Evolutionary conservation across 2,888 invertebrate species (phyloP).

Genomic region (Alloplasta piceator): DNA sequence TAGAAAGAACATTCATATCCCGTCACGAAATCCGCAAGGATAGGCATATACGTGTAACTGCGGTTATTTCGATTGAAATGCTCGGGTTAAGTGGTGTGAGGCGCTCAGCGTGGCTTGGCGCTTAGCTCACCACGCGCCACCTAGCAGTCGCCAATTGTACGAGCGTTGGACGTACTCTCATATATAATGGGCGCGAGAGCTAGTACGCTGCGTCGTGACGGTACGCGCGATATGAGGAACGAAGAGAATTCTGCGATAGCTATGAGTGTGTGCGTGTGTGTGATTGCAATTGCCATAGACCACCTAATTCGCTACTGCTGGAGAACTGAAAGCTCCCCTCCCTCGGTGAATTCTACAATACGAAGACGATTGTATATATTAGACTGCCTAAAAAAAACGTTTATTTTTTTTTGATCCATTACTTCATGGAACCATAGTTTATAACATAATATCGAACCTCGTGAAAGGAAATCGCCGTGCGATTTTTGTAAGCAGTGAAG

Average conservation of each 20-base stretch:
- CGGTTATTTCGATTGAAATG: constrained; percentile 37
- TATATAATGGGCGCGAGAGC: constrained; percentile 9
- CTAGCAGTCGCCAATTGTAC: not conserved
- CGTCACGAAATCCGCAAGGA: too few species aligned
- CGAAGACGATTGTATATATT: too few species aligned
- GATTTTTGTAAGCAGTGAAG: too few species aligned
- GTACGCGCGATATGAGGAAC: constrained; percentile 16
- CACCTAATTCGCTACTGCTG: not conserved
- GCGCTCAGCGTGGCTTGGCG: not conserved
- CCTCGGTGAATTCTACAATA: too few species aligned
- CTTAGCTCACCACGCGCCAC: not conserved
- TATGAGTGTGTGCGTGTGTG: constrained; percentile 21
- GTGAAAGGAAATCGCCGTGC: too few species aligned
- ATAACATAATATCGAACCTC: too few species aligned
- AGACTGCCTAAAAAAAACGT: too few species aligned
- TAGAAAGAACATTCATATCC: too few species aligned
- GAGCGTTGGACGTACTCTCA: not conserved
- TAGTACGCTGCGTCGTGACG: not conserved
- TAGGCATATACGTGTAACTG: constrained; percentile 5
- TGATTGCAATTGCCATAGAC: not conserved
- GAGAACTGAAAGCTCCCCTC: not conserved
- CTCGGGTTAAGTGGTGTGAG: not conserved
- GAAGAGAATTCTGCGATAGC: constrained; percentile 24
- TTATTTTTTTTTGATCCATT: too few species aligned
- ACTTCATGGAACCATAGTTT: too few species aligned